Conservation (phyloP, 2,888 invertebrate genomes). For the Mesorhabditis spiculigera region DNA sequence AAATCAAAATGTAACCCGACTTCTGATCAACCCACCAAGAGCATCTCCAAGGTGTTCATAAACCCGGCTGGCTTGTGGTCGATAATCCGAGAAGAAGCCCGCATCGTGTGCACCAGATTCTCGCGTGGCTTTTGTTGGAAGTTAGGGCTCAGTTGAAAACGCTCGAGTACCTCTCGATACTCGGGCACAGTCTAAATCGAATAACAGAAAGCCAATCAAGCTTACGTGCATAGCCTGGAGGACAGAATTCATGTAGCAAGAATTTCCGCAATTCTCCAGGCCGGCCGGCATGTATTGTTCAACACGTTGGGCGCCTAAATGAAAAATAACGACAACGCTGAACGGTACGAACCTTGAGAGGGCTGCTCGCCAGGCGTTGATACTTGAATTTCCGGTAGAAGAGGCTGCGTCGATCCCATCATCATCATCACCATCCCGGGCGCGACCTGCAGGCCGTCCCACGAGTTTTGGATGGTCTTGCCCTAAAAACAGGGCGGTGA, state of each 20-base stretch:
- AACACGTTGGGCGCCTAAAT: conserved; percentile 64
- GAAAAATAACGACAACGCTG: too few relatives aligned
- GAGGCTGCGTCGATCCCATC: conserved; percentile 89
- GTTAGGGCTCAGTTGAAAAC: too few relatives aligned
- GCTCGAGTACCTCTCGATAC: too few relatives aligned
- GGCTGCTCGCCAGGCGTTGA: neutral
- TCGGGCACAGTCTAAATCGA: too few relatives aligned
- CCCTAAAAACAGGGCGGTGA: conserved; percentile 28
- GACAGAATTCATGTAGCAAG: conserved; percentile 55
- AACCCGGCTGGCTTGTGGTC: neutral
- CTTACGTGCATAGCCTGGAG: conserved; percentile 34
- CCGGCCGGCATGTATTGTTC: conserved; percentile 86
- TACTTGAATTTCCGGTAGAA: conserved; percentile 73
- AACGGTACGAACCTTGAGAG: too few relatives aligned
- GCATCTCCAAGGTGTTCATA: neutral
- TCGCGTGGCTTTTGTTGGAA: too few relatives aligned
- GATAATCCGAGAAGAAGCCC: neutral
- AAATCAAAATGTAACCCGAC: neutral
- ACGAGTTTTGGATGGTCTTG: conserved; percentile 47
- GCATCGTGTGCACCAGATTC: too few relatives aligned
- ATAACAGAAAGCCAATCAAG: neutral
- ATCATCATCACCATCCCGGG: conserved; percentile 66
- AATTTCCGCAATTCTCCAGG: conserved; percentile 78
- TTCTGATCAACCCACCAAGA: too few relatives aligned
- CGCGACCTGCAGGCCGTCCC: conserved; percentile 44